Evolutionary conservation across 2,797 vertebrate species (phyloP), one percentile per base, ranked within the genome.

Genomic region (Bradypodion ventrale): DNA sequence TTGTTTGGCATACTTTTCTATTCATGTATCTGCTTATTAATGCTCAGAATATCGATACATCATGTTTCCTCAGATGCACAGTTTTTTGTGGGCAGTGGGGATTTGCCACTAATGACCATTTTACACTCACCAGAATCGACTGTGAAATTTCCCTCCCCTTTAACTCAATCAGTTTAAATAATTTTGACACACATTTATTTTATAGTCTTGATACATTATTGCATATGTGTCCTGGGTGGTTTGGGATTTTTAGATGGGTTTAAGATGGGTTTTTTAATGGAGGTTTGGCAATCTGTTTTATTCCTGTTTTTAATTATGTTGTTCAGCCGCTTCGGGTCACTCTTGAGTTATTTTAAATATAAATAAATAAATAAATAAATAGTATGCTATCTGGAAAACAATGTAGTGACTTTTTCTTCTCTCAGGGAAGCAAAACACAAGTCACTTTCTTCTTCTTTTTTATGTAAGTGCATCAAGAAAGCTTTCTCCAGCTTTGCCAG

Each of bases 401-500:
- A 27, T 29, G 70, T 23, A 5, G 16, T 1, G 56, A 35, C 49
- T 35, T 37, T 78, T n/a, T 44, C 0, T 0, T 6, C 15, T 27
- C 49, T 66, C 77, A 1, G 16, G 10, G 16, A 35, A 2, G 1
- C 1, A 7, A 0, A 15, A 12, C 59, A 63, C 6, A 0, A 8
- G 40, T 75, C 1, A 15, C 1, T 32, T 52, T 75, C n/a, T 78
- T 87, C 10, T 82, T 74, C 79, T 68, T 69, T 27, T 19, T 12
- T 23, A 49, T 21, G 52, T 15, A 56, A 12, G 46, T 25, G 40
- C 42, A 19, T 23, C 42, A 60, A 19, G 73, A 83, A 76, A 44
- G 0, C 2, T 37, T 63, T 92, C 90, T 42, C 35, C 0, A 0
- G 0, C 2, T 21, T 1, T n/a, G 73, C 77, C 95, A 90, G 83